Evolutionary conservation across 2,888 invertebrate genomes (phyloP), one percentile per base, ranked within the genome.

Genomic region (Electrophaes corylata): DNA sequence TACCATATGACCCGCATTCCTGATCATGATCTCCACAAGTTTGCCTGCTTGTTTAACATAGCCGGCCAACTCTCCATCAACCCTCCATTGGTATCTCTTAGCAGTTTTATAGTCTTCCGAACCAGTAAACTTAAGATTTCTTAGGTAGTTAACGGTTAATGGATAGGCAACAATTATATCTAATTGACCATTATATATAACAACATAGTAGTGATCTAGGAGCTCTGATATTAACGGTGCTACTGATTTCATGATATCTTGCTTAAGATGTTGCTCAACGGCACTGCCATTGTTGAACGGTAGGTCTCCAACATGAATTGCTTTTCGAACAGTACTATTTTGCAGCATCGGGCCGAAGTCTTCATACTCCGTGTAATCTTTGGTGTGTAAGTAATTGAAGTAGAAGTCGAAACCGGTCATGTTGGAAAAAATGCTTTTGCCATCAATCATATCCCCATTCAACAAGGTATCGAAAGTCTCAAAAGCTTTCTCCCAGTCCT

Each of bases 121-220:
- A 0, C 93, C 94, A 18, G 88, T 92, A 88, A 97, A 97, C 41
- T 95, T 92, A 1, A 97, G 88, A 49, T 94, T 92, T 64, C 93
- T 91, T 26, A 98, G 84, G 80, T 96, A 97, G 76, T 95, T 96
- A 16, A 95, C 93, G 0, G 98, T 98, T 47, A 97, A 78, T 0
- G 97, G 97, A 83, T 97, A 97, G 0, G 97, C 97, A 0, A 98
- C 96, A 64, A 98, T 97, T 11, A 98, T 95, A 80, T 98, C 98
- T 64, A 98, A 80, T 77, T 98, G 98, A 0, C 98, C 98, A 77
- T 95, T 98, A 81, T 98, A 98, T 60, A 98, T 93, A 41, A 98
- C 92, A 12, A 97, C 94, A 78, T 93, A 91, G 72, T 95, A 96
- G 68, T 94, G 84, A 33, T 94, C 90, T 0, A 96, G 77, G 0